Percentiles rank a stretch among this genome's conserved stretches.
Evolutionary conservation across 2,797 vertebrate species (phyloP).

Genomic region (Pseudomugil tenellus): DNA sequence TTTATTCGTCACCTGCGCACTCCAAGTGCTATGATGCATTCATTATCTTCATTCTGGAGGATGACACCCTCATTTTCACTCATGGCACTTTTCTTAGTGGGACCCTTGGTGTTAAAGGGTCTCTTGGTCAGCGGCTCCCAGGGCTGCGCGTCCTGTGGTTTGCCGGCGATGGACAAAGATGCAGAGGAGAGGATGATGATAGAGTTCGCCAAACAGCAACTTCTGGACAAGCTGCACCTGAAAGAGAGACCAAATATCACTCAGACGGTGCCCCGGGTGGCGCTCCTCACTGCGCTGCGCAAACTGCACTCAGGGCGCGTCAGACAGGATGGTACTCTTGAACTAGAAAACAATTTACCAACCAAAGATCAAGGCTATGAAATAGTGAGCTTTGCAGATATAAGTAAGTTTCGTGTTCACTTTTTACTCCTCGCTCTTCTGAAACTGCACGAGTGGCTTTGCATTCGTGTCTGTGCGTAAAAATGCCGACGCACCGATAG

Average conservation of each 20-base stretch:
- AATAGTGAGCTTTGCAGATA: slow-evolving; percentile 92
- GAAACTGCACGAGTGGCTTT: neutral
- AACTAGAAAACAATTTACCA: slow-evolving; percentile 66
- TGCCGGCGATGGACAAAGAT: slow-evolving; percentile 73
- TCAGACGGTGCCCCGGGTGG: slow-evolving; percentile 83
- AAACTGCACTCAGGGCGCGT: slow-evolving; percentile 86
- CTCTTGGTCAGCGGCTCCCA: slow-evolving; percentile 65
- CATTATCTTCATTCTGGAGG: slow-evolving; percentile 14
- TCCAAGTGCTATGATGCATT: slow-evolving; percentile 19
- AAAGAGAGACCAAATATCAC: slow-evolving; percentile 89
- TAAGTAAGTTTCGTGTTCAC: slow-evolving; percentile 73
- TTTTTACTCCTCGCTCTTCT: slow-evolving; percentile 7
- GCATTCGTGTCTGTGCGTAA: slow-evolving; percentile 12
- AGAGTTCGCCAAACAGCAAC: slow-evolving; percentile 90
- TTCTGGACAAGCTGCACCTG: slow-evolving; percentile 90
- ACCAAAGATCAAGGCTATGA: slow-evolving; percentile 85
- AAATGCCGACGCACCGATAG: neutral
- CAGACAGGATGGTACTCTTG: slow-evolving; percentile 75
- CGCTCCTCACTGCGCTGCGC: slow-evolving; percentile 88
- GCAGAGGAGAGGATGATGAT: slow-evolving; percentile 84
- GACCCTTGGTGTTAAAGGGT: slow-evolving; percentile 57
- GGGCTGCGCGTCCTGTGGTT: slow-evolving; percentile 84
- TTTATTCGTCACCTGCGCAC: slow-evolving; percentile 20
- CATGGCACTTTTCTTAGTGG: slow-evolving; percentile 64
- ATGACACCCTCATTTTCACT: slow-evolving; percentile 40